phyloP scores from a whole-genome alignment of 1,140 invertebrate genomes.

The Brachionus sp. region DNA sequence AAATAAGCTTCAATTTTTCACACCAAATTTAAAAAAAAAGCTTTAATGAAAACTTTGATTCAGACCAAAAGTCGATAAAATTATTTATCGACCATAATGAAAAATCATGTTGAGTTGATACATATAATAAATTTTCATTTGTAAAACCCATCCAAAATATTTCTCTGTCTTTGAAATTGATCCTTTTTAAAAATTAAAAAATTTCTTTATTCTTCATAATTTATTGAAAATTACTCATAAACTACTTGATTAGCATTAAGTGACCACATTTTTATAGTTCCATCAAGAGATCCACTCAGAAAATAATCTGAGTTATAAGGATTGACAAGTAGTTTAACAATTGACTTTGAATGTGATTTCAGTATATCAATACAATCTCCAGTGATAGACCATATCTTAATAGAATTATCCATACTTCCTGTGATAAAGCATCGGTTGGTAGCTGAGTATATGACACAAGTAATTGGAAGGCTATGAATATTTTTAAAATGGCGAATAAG shows the following conservation, averaged over 20 bases:
- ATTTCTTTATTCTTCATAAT: background rate
- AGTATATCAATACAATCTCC: slow-evolving; percentile 57
- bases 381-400: slow-evolving; percentile 57
- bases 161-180: slow-evolving; percentile 48
- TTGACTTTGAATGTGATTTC: slow-evolving; percentile 55
- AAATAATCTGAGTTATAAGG: slow-evolving; percentile 53
- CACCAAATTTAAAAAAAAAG: too few species aligned
- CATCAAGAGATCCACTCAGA: slow-evolving; percentile 56
- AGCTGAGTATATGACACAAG: background rate
- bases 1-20: too few species aligned
- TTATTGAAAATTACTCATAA: slow-evolving; percentile 52
- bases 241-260: slow-evolving; percentile 55
- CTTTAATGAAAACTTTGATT: too few species aligned
- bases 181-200: background rate
- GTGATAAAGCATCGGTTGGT: background rate
- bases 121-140: slow-evolving; percentile 54
- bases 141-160: slow-evolving; percentile 58
- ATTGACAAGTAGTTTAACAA: slow-evolving; percentile 54
- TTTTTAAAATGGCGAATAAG: slow-evolving; percentile 13
- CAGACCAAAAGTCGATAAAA: slow-evolving; percentile 54
- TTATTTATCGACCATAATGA: slow-evolving; percentile 56
- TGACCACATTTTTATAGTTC: slow-evolving; percentile 57
- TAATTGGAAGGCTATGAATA: background rate
- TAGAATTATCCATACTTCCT: slow-evolving; percentile 47
- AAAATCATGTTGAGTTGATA: slow-evolving; percentile 52